These are phyloP conservation scores for Crioceris asparagi DNA, from an alignment of 2,888 invertebrate species.

Conservation along the genomic window DNA sequence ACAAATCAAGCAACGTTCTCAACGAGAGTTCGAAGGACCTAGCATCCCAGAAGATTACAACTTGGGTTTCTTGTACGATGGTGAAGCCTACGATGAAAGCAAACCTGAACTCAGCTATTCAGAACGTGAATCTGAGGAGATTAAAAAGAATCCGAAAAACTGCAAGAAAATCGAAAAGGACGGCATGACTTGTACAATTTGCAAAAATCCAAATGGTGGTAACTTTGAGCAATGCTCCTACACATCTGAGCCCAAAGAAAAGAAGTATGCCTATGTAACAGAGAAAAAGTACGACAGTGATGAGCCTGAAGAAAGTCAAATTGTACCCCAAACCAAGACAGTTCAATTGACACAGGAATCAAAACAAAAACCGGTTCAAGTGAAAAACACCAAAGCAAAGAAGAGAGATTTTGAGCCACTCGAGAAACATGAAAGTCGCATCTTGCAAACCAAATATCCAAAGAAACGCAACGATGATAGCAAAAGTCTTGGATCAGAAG, in stretches of 20 bases:
- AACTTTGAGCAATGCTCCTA: conserved; percentile 74
- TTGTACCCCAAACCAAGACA: conserved; percentile 12
- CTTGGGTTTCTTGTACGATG: conserved; percentile 35
- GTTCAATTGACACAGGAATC: conserved; percentile 9
- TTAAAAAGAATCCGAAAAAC: conserved; percentile 48
- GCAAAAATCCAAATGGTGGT: conserved; percentile 59
- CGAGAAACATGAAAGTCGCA: conserved; percentile 10
- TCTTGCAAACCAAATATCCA: conserved; percentile 13
- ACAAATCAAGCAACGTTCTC: conserved; percentile 38
- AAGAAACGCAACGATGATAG: conserved; percentile 14
- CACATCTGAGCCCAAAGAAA: conserved; percentile 60
- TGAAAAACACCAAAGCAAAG: neutral
- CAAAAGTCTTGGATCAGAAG: too few relatives aligned
- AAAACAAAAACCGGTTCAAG: conserved; percentile 7
- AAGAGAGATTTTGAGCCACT: neutral
- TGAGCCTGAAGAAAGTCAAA: conserved; percentile 39
- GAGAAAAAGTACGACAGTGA: conserved; percentile 53
- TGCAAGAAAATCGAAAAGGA: conserved; percentile 55
- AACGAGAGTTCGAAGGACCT: conserved; percentile 39
- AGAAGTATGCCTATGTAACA: conserved; percentile 56
- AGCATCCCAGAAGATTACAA: conserved; percentile 41
- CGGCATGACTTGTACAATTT: conserved; percentile 60
- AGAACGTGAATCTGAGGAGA: conserved; percentile 50
- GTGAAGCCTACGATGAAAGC: conserved; percentile 15
- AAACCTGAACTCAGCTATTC: conserved; percentile 39